Evolutionary conservation across 2,888 invertebrate species (phyloP), one percentile per base, ranked within the genome.

Genomic region (Norana najaformis): DNA sequence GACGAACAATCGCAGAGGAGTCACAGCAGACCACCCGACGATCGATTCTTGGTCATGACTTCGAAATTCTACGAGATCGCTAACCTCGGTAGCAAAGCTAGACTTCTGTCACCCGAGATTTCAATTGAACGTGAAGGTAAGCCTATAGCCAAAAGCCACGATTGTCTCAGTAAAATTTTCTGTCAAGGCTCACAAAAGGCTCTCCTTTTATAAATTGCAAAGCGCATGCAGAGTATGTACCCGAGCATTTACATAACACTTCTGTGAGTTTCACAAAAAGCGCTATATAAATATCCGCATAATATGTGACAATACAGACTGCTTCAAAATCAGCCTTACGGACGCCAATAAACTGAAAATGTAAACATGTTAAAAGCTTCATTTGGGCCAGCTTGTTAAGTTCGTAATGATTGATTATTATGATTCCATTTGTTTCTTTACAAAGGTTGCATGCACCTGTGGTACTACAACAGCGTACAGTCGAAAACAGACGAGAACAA

Each of bases 401-500:
- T 11, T 47, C 20, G 23, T 47, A 1, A 3, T 47, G 23, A 47
- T 23, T 47, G 23, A n/a, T n/a, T n/a, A n/a, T n/a, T n/a, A n/a
- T n/a, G n/a, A n/a, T 2, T 5, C 20, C 23, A 23, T 23, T 20
- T 69, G n/a, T 69, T 69, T 69, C 69, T 69, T 69, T 69, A 69
- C 69, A 85, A 35, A 85, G 85, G 85, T 36, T 85, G 85, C 37
- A 18, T 85, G 20, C 34, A 23, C 85, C 36, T 85, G 85, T 85
- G 85, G 85, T 85, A 85, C 23, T 14, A 85, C 85, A 85, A 85
- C 85, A 85, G 85, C 36, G 85, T 85, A 20, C 85, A 37, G 16
- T 11, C 85, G 36, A 85, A 35, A 37, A 18, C 35, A 35, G 85
- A 14, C 35, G 35, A 18, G 20, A 85, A 37, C 36, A 85, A 37